Conservation (phyloP, 2,888 invertebrate genomes). For the Hetaerina titia region DNA sequence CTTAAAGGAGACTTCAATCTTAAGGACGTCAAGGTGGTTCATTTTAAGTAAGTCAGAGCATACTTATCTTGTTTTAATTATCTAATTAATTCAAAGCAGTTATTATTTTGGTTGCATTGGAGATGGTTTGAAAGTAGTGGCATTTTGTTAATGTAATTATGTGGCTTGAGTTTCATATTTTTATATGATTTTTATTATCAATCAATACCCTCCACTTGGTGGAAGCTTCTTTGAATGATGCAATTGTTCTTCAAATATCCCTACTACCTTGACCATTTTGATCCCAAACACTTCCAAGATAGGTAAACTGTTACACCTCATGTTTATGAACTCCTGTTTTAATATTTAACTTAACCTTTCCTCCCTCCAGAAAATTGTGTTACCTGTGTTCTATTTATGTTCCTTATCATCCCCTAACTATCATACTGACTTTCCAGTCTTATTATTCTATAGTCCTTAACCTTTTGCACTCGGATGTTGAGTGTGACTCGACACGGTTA, state of each 20-base stretch:
- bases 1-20: slow-evolving; percentile 80
- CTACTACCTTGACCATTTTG: no score
- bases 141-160: background rate
- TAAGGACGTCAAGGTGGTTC: slow-evolving; percentile 74
- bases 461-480: no score
- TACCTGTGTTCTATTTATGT: no score
- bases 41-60: slow-evolving; percentile 73
- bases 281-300: no score
- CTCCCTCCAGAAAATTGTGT: background rate
- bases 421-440: no score
- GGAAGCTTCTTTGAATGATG: background rate
- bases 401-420: no score
- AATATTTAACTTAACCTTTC: background rate
- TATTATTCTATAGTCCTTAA: no score
- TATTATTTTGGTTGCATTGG: background rate
- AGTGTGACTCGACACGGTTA: no score
- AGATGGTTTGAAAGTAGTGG: background rate
- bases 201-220: background rate
- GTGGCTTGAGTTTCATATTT: background rate
- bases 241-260: no score
- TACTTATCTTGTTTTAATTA: background rate
- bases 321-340: no score
- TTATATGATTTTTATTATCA: background rate
- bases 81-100: background rate
- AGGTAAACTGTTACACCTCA: no score